Evolutionary conservation across 2,113 vertebrate genomes (phyloP).

Genomic region (Pampusana beccarii): DNA sequence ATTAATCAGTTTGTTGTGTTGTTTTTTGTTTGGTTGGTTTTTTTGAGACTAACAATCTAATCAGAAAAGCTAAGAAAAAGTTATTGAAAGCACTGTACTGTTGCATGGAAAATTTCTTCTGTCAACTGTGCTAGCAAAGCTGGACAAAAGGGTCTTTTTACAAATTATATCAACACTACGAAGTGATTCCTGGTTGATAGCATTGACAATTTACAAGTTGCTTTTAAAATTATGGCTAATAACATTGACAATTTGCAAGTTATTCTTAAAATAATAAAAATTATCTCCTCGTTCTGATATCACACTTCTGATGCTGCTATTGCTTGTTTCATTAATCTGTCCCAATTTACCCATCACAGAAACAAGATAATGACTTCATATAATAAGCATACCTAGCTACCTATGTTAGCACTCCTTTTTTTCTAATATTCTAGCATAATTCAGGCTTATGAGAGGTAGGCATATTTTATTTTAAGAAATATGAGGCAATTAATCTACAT

Average conservation of each 20-base stretch:
- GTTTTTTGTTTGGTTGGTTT: too few relatives aligned
- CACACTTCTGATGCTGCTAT: background rate
- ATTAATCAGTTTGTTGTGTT: too few relatives aligned
- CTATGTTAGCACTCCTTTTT: background rate
- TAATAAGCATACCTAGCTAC: background rate
- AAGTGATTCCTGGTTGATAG: background rate
- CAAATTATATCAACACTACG: background rate
- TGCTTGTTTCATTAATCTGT: background rate
- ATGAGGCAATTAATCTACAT: background rate
- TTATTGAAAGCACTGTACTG: background rate
- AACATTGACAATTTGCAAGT: background rate
- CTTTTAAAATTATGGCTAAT: background rate
- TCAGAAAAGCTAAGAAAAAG: background rate
- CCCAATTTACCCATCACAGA: background rate
- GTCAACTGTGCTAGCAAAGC: background rate
- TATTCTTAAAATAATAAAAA: background rate
- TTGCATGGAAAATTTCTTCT: background rate
- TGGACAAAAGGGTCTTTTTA: background rate
- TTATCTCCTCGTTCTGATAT: background rate
- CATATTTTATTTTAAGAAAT: background rate
- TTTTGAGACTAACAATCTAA: background rate
- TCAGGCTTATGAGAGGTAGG: background rate
- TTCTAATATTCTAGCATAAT: background rate
- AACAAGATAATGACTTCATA: background rate
- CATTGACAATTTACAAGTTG: background rate